Conservation (phyloP, 2,888 invertebrate genomes). For the Scotopteryx bipunctaria region DNA sequence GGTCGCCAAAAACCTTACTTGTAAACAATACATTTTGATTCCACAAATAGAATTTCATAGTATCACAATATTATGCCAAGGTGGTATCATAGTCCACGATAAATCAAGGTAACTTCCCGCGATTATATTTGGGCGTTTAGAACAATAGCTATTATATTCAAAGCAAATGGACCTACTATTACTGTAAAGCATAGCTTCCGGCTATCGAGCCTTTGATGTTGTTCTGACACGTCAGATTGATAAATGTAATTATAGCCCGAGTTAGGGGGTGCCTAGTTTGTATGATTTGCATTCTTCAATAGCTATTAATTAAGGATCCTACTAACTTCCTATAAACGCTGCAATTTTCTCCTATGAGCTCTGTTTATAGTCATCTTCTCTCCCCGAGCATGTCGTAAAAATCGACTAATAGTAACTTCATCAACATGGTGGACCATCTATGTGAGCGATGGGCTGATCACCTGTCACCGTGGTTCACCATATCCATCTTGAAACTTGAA, state of each 20-base stretch:
- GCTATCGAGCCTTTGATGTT: slow-evolving; percentile 60
- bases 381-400: too few relatives aligned
- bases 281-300: background rate
- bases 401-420: too few relatives aligned
- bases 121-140: slow-evolving; percentile 69
- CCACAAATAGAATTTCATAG: slow-evolving; percentile 1
- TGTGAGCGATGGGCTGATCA: too few relatives aligned
- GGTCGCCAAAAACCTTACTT: too few relatives aligned
- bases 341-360: too few relatives aligned
- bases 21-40: too few relatives aligned
- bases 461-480: too few relatives aligned
- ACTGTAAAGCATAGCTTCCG: slow-evolving; percentile 74
- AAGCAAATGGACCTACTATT: slow-evolving; percentile 71
- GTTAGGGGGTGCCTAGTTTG: slow-evolving; percentile 14
- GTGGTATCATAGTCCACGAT: slow-evolving; percentile 41
- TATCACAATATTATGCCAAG: slow-evolving; percentile 28
- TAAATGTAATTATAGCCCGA: slow-evolving; percentile 33
- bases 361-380: too few relatives aligned
- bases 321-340: too few relatives aligned
- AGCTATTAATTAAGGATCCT: too few relatives aligned
- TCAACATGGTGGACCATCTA: too few relatives aligned
- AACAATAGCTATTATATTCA: slow-evolving; percentile 80
- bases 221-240: slow-evolving; percentile 49
- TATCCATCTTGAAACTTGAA: too few relatives aligned
- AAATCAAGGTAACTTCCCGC: slow-evolving; percentile 72